These are phyloP conservation scores for Sesia apiformis DNA, from an alignment of 2,888 invertebrate genomes.

Conservation along the genomic window DNA sequence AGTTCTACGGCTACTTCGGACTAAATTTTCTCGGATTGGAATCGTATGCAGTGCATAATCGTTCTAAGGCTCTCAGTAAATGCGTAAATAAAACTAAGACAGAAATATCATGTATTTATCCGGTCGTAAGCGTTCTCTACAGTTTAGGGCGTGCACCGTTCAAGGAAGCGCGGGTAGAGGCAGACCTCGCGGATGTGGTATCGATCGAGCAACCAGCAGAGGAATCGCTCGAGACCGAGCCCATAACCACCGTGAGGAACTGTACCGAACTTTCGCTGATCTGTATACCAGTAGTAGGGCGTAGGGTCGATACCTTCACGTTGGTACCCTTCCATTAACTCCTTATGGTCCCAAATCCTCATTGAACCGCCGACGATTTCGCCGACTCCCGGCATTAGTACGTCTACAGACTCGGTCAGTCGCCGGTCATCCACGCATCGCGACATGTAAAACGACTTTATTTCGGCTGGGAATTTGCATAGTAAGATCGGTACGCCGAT, in stretches of 20 bases:
- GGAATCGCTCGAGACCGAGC: slow-evolving; percentile 95
- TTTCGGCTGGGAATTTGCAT: slow-evolving; percentile 94
- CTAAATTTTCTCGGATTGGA: no score
- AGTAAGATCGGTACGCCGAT: slow-evolving; percentile 97
- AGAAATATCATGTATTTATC: no score
- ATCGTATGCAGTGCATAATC: no score
- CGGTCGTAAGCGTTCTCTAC: no score
- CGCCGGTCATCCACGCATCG: slow-evolving; percentile 81
- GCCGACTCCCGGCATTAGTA: slow-evolving; percentile 97
- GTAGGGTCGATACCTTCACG: slow-evolving; percentile 92
- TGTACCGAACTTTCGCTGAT: slow-evolving; percentile 96
- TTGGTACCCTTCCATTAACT: slow-evolving; percentile 88
- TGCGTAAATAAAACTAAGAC: no score
- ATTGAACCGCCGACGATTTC: slow-evolving; percentile 99
- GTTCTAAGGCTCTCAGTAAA: no score
- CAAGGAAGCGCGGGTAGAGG: slow-evolving; percentile 96
- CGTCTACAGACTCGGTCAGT: slow-evolving; percentile 98
- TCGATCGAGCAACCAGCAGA: slow-evolving; percentile 96
- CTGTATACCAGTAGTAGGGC: slow-evolving; percentile 99
- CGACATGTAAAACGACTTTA: slow-evolving; percentile 99
- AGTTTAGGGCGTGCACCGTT: slow-evolving; percentile 89
- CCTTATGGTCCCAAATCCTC: slow-evolving; percentile 94
- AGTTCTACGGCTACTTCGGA: no score
- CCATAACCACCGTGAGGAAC: slow-evolving; percentile 99
- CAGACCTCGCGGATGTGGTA: slow-evolving; percentile 98